Evolutionary conservation across 2,797 vertebrate genomes (phyloP).

Genomic region (Sarcophilus harrisii): DNA sequence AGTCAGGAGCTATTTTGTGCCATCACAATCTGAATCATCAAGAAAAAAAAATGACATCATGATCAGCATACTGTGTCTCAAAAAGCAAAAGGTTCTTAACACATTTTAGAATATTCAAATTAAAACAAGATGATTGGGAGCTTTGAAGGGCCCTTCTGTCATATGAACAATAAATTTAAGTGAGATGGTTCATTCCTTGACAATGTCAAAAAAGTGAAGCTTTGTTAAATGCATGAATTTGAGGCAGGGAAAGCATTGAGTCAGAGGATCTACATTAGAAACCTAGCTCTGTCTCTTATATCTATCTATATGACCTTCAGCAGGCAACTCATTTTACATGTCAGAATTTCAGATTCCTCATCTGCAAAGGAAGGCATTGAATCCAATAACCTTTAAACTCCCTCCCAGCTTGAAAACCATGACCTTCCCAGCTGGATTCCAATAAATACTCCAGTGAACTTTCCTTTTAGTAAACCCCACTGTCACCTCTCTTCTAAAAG

Average conservation of each 20-base stretch:
- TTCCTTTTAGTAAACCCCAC: conserved; percentile 19
- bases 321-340: not conserved
- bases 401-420: not conserved
- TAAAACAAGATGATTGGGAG: not conserved
- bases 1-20: not conserved
- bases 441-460: conserved; percentile 42
- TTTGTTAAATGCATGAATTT: not conserved
- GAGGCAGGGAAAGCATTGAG: not conserved
- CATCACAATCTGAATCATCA: not conserved
- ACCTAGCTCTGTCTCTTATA: not conserved
- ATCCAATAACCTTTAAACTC: not conserved
- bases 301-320: not conserved
- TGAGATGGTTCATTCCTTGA: not conserved
- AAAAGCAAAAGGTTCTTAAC: not conserved
- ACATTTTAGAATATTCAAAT: not conserved
- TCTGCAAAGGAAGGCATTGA: not conserved
- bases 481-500: conserved; percentile 29
- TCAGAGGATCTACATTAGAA: not conserved
- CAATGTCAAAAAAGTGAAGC: not conserved
- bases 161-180: not conserved
- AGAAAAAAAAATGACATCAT: not conserved
- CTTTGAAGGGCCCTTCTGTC: not conserved
- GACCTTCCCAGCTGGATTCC: not conserved
- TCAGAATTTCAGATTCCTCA: not conserved
- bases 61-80: not conserved